Conservation (phyloP, 2,113 vertebrate species). For the Mungos mungo region DNA sequence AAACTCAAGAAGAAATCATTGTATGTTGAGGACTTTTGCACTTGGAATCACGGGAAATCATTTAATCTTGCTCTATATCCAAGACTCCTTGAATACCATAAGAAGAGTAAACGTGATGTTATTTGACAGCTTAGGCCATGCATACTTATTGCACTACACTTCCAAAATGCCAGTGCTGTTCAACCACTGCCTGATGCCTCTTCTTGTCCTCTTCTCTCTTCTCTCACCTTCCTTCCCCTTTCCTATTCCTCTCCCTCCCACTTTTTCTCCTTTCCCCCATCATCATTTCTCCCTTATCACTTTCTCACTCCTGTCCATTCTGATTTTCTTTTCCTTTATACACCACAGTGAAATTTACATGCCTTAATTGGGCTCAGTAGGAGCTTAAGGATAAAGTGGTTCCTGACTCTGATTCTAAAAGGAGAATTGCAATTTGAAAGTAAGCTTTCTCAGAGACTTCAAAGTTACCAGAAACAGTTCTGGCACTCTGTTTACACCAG, state of each 20-base stretch:
- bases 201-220: neutral
- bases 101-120: neutral
- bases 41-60: neutral
- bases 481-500: constrained; percentile 57
- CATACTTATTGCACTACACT: neutral
- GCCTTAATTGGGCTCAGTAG: neutral
- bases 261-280: neutral
- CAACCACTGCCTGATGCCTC: neutral
- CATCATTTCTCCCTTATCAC: neutral
- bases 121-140: neutral
- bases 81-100: neutral
- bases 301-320: neutral
- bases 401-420: neutral
- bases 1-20: constrained; percentile 15
- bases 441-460: neutral
- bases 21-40: neutral
- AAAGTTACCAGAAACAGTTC: neutral
- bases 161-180: neutral
- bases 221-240: neutral
- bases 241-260: neutral
- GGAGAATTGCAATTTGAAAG: neutral
- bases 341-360: neutral
- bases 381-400: neutral
- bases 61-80: neutral
- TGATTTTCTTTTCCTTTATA: neutral